A percentile compares a stretch with the other conserved stretches of the same genome.
Evolutionary conservation across 2,888 invertebrate genomes (phyloP).

Genomic region (Amphipoea oculea): DNA sequence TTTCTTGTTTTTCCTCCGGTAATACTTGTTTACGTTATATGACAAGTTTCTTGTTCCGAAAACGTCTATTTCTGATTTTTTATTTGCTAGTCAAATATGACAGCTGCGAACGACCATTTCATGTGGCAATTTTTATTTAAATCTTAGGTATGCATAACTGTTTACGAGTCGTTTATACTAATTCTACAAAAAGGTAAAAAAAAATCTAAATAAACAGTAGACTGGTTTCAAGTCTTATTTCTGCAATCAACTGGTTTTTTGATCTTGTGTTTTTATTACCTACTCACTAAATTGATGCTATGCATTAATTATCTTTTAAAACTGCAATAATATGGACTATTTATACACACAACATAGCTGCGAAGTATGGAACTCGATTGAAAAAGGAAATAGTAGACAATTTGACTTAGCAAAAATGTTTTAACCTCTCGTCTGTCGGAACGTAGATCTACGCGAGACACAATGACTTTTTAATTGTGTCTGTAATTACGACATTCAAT

Average conservation of each 20-base stretch:
- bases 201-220: conserved; percentile 11
- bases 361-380: background rate
- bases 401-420: no score
- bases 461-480: no score
- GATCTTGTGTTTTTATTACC: background rate
- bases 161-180: background rate
- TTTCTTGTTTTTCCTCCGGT: background rate
- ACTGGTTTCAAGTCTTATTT: conserved; percentile 7
- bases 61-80: background rate
- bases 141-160: background rate
- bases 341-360: background rate
- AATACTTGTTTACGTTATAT: background rate
- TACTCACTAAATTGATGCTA: background rate
- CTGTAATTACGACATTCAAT: no score
- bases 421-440: no score
- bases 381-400: background rate
- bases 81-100: background rate
- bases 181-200: background rate
- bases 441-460: no score
- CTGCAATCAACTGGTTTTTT: background rate
- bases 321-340: background rate
- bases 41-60: background rate
- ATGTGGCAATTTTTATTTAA: no score
- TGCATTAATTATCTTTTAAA: background rate
- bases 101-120: no score